Conservation (phyloP, 2,888 invertebrate genomes). For the Teleiodes luculella region DNA sequence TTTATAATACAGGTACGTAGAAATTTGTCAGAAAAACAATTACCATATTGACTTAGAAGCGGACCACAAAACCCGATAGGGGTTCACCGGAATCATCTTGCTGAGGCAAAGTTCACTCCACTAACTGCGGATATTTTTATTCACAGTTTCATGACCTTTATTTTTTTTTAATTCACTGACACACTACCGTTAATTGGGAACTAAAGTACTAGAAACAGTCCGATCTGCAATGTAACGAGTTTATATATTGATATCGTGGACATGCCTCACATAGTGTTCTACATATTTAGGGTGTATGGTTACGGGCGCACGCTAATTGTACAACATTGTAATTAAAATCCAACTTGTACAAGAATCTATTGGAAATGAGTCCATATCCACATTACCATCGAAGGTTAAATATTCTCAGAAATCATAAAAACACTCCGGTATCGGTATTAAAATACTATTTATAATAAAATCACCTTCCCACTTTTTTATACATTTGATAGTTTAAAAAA, state of each 20-base stretch:
- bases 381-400: conserved; percentile 11
- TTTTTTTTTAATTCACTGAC: not conserved
- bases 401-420: conserved; percentile 10
- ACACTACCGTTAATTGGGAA: conserved; percentile 6
- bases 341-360: conserved; percentile 8
- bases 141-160: conserved; percentile 5
- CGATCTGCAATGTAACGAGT: conserved; percentile 16
- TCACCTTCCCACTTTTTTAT: no score
- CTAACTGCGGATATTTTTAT: not conserved
- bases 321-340: conserved; percentile 8
- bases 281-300: conserved; percentile 25
- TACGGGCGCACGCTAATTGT: conserved; percentile 14
- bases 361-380: conserved; percentile 14
- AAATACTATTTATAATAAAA: no score
- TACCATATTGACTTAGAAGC: conserved; percentile 61
- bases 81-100: conserved; percentile 25
- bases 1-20: no score
- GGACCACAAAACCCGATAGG: conserved; percentile 36
- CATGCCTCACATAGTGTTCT: conserved; percentile 21
- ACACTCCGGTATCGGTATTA: no score
- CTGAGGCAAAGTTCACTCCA: conserved; percentile 10
- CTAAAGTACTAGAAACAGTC: conserved; percentile 16
- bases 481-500: no score
- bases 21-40: no score
- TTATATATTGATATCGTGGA: conserved; percentile 26